Evolutionary conservation across 2,888 invertebrate species (phyloP).

Genomic region (Eremobia ochroleuca): DNA sequence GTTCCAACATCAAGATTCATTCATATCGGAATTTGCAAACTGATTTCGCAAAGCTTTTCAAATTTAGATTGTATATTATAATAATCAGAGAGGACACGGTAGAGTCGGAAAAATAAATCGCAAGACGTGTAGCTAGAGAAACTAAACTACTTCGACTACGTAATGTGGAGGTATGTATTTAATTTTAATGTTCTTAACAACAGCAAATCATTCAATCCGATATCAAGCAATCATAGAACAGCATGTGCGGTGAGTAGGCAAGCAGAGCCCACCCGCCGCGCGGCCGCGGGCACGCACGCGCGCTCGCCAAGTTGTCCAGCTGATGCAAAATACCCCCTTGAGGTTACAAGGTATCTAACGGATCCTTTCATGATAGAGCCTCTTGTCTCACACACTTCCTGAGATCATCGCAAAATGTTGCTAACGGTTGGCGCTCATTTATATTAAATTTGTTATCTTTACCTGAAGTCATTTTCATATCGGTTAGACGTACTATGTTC

Average conservation of each 20-base stretch:
- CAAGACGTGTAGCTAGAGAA: slow-evolving; percentile 23
- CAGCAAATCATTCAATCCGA: slow-evolving; percentile 73
- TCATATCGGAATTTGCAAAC: slow-evolving; percentile 52
- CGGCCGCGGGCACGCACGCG: slow-evolving; percentile 85
- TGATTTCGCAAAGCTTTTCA: slow-evolving; percentile 43
- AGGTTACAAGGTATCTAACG: slow-evolving; percentile 72
- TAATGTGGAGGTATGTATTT: slow-evolving; percentile 42
- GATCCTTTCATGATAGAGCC: slow-evolving; percentile 72
- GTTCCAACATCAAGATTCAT: slow-evolving; percentile 53
- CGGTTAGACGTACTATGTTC: slow-evolving; percentile 7
- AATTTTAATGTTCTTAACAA: slow-evolving; percentile 54
- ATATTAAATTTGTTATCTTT: not conserved
- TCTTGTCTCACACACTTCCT: slow-evolving; percentile 67
- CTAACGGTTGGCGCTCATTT: slow-evolving; percentile 12
- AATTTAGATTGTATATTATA: slow-evolving; percentile 52
- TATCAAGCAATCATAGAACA: slow-evolving; percentile 76
- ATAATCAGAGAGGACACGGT: slow-evolving; percentile 32
- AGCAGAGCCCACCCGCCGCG: slow-evolving; percentile 84
- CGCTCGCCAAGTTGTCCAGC: slow-evolving; percentile 74
- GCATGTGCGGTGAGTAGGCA: slow-evolving; percentile 79
- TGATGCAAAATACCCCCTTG: slow-evolving; percentile 68
- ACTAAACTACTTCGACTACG: slow-evolving; percentile 25
- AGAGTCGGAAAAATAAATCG: slow-evolving; percentile 41
- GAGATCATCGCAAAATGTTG: slow-evolving; percentile 38
- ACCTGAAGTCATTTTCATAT: slow-evolving; percentile 13